These are phyloP conservation scores for Hypanus sabinus DNA, from an alignment of 2,113 vertebrate genomes.

Conservation along the genomic window DNA sequence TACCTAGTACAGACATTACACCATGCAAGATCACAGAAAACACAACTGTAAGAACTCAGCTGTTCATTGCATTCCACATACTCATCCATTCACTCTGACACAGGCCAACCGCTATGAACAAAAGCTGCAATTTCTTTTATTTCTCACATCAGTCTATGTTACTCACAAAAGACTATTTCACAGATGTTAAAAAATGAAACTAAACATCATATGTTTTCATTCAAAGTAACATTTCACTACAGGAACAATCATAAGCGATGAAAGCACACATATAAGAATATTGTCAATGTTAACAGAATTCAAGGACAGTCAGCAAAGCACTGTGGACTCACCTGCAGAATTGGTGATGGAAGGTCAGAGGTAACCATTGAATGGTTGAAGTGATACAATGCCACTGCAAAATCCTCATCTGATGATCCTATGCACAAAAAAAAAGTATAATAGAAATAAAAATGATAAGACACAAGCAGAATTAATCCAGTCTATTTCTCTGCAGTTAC, in stretches of 20 bases:
- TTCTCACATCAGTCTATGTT: neutral
- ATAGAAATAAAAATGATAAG: neutral
- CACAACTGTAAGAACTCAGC: neutral
- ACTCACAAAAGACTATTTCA: neutral
- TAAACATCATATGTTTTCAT: neutral
- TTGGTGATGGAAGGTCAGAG: slow-evolving; percentile 89
- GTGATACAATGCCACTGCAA: slow-evolving; percentile 89
- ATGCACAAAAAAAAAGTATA: neutral
- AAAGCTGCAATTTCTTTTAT: neutral
- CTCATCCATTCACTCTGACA: neutral
- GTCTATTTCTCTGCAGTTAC: too few relatives aligned
- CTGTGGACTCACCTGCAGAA: slow-evolving; percentile 69
- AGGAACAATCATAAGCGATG: neutral
- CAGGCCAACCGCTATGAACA: neutral
- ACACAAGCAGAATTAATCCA: neutral
- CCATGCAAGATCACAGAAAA: neutral
- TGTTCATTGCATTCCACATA: neutral
- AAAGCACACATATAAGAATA: neutral
- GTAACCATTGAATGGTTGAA: slow-evolving; percentile 96
- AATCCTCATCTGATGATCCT: slow-evolving; percentile 92
- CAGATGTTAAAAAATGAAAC: neutral
- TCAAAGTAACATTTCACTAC: neutral
- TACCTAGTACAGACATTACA: neutral
- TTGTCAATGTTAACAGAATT: neutral
- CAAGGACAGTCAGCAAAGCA: neutral